These are phyloP conservation scores for Sarcophaga peregrina DNA, from an alignment of 1,140 invertebrate species.

Conservation along the genomic window DNA sequence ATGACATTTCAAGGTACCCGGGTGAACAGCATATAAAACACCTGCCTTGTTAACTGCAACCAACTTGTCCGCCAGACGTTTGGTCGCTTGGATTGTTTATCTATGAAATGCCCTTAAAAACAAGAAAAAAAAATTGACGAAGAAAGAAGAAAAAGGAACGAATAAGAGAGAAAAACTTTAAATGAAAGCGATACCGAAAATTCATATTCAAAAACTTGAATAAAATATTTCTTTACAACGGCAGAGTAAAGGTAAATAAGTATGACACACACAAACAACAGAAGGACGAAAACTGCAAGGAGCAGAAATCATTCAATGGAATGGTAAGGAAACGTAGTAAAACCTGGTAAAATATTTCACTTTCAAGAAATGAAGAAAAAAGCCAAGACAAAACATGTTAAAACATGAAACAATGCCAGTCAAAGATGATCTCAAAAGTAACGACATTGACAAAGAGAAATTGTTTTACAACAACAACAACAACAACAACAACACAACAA, in stretches of 20 bases:
- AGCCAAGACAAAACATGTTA: neutral
- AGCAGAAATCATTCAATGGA: no score
- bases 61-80: no score
- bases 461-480: conserved; percentile 11
- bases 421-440: conserved; percentile 22
- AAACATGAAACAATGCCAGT: neutral
- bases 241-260: no score
- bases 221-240: no score
- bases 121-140: neutral
- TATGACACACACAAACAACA: neutral
- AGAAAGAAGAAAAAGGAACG: neutral
- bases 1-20: no score
- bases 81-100: no score
- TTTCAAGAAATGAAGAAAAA: neutral
- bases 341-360: neutral
- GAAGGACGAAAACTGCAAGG: neutral
- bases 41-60: neutral
- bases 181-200: no score
- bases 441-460: conserved; percentile 38
- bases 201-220: no score
- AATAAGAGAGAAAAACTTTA: neutral
- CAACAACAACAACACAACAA: neutral
- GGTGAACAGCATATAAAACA: conserved; percentile 3
- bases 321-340: neutral
- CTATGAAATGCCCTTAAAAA: neutral